Conservation (phyloP, 2,113 vertebrate genomes). For the Bubo bubo region DNA sequence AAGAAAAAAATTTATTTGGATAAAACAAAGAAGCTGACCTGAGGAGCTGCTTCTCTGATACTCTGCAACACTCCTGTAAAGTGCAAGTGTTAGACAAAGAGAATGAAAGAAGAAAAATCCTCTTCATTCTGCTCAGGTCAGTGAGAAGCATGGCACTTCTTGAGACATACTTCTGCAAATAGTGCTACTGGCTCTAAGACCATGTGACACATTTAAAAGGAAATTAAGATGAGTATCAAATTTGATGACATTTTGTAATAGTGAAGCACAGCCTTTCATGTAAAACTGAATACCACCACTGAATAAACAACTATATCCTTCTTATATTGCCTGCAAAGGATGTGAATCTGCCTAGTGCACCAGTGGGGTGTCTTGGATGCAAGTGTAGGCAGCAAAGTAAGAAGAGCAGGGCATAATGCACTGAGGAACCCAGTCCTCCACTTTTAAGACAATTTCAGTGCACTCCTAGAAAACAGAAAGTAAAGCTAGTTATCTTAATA, state of each 20-base stretch:
- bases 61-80: not conserved
- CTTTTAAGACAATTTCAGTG: not conserved
- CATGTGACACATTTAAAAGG: not conserved
- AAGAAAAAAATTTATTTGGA: not conserved
- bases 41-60: not conserved
- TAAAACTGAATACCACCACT: not conserved
- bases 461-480: not conserved
- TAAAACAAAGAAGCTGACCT: not conserved
- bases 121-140: not conserved
- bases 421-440: not conserved
- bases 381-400: not conserved
- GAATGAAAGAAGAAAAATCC: not conserved
- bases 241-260: not conserved
- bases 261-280: not conserved
- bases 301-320: not conserved
- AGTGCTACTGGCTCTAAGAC: not conserved
- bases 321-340: not conserved
- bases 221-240: not conserved
- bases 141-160: not conserved
- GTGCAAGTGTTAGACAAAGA: not conserved
- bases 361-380: not conserved
- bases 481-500: not conserved
- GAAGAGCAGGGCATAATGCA: not conserved
- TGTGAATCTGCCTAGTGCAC: not conserved
- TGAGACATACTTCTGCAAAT: not conserved